phyloP scores from a whole-genome alignment of 1,140 invertebrate species.

The Elymnias hypermnestra region DNA sequence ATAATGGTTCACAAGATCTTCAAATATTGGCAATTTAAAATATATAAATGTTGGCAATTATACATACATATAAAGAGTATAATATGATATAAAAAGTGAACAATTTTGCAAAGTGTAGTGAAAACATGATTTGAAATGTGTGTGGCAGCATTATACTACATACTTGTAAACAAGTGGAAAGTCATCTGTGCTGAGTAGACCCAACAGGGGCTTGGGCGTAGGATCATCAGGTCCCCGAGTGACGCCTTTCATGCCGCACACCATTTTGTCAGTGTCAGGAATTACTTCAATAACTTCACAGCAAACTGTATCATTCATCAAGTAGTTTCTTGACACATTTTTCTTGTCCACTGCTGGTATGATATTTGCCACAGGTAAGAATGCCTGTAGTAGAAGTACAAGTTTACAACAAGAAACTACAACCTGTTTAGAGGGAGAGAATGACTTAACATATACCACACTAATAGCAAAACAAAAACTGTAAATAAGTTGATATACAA shows the following conservation, averaged over 20 bases:
- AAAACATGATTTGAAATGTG: conserved; percentile 26
- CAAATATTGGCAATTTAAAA: too few species aligned
- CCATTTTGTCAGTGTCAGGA: conserved; percentile 90
- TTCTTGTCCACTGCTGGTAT: conserved; percentile 89
- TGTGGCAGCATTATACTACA: conserved; percentile 62
- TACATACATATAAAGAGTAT: too few species aligned
- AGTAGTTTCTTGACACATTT: conserved; percentile 85
- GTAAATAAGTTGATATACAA: too few species aligned
- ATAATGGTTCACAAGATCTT: too few species aligned
- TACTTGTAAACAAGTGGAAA: conserved; percentile 93
- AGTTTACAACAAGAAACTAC: too few species aligned
- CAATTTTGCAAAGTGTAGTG: conserved; percentile 52
- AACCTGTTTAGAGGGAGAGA: too few species aligned
- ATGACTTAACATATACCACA: too few species aligned
- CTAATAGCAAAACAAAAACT: too few species aligned
- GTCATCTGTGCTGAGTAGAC: conserved; percentile 89
- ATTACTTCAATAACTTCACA: conserved; percentile 92
- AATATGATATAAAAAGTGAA: conserved; percentile 30
- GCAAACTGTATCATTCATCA: conserved; percentile 89
- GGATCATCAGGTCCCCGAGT: conserved; percentile 81
- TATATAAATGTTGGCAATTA: too few species aligned
- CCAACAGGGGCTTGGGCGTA: conserved; percentile 83
- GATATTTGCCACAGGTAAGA: conserved; percentile 82
- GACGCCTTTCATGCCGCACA: conserved; percentile 89
- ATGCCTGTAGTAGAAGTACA: conserved; percentile 78